Evolutionary conservation across 2,113 vertebrate species (phyloP), one percentile per base, ranked within the genome.

Genomic region (Dascyllus trimaculatus): DNA sequence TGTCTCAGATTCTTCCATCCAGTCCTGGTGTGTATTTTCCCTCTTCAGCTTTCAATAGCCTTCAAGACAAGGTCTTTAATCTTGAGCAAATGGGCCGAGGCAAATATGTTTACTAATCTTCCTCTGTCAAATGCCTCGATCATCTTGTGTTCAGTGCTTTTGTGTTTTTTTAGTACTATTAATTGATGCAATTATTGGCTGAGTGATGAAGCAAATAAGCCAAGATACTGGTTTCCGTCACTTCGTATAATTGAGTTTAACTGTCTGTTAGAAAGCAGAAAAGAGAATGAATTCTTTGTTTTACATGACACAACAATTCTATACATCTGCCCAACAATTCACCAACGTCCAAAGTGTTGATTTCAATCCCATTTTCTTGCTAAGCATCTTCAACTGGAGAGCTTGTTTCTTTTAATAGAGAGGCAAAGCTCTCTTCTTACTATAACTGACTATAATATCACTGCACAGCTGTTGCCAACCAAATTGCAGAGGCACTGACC

Each of bases 331-430:
- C 52, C 17, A 77, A 69, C 57, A 71, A 88, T 86, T 86, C 81
- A 71, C 87, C 82, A 83, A 11, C 48, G 71, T 78, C 64, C 14
- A 38, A 70, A 51, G 49, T 71, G 69, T 49, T 83, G 3, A 86
- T 86, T 87, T 78, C 54, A 85, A 76, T 85, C 54, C 80, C 45
- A 4, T 25, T 81, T 60, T 78, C 65, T 80, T 24, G 76, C 85
- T 80, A 81, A 74, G 75, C 5, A 13, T 29, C 40, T 59, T 63
- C 56, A 76, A 75, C 26, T 26, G 49, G 40, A 56, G 75, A 76
- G 53, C n/a, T 15, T 13, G 35, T 43, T 11, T 22, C 24, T 59
- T 21, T 32, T 46, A 54, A 22, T 25, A 13, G 35, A 63, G 51
- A 75, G 57, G 43, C 46, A 77, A 48, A 52, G 48, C 68, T 67